Conservation (phyloP, 2,888 invertebrate genomes). For the Nebria salina region DNA sequence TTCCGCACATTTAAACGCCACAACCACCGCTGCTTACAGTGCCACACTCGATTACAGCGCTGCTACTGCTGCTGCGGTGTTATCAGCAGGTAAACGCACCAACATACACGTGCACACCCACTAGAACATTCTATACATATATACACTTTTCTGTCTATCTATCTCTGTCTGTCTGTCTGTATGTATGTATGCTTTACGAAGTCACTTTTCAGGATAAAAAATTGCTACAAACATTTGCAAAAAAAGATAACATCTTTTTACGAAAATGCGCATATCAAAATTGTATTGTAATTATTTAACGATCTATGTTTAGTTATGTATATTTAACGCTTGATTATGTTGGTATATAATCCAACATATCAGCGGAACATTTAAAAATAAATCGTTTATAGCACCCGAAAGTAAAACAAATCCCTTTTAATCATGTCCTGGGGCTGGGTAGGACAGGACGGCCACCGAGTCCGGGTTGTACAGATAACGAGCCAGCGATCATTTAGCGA, state of each 20-base stretch:
- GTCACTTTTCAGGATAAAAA: too few species aligned
- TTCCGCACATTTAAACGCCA: slow-evolving; percentile 23
- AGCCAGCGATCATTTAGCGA: slow-evolving; percentile 12
- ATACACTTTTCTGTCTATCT: too few species aligned
- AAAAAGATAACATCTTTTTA: too few species aligned
- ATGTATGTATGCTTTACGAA: too few species aligned
- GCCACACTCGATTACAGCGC: slow-evolving; percentile 4
- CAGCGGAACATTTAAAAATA: background rate
- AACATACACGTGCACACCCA: too few species aligned
- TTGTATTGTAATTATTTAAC: too few species aligned
- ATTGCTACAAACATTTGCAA: too few species aligned
- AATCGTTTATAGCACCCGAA: background rate
- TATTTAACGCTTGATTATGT: too few species aligned
- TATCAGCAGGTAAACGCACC: background rate
- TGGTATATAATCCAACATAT: background rate
- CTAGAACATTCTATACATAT: too few species aligned
- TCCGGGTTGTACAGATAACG: slow-evolving; percentile 24
- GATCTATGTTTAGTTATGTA: too few species aligned
- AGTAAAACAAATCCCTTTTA: slow-evolving; percentile 36
- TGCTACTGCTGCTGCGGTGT: background rate
- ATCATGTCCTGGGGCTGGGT: slow-evolving; percentile 11
- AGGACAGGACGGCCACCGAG: background rate
- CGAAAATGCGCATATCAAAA: too few species aligned
- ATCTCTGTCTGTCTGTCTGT: too few species aligned
- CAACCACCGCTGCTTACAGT: background rate